Evolutionary conservation across 2,888 invertebrate species (phyloP), one percentile per base, ranked within the genome.

Genomic region (Andricus quercusramuli): DNA sequence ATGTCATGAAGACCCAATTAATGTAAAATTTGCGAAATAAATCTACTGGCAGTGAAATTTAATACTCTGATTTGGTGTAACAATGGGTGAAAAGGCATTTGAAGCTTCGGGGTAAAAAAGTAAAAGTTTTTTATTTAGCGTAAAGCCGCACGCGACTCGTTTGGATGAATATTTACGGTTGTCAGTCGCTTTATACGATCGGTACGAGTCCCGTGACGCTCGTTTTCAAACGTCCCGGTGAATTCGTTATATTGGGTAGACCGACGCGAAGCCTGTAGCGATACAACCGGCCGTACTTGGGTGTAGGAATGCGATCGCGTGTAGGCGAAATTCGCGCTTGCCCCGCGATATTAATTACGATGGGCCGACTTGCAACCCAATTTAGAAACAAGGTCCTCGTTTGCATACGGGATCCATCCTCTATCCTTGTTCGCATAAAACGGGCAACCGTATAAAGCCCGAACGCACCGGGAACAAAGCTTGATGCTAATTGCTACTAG

Each of bases 351-450:
- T 90, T 90, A 90, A 90, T 90, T 90, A 90, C 89, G 85, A 86
- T 85, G 89, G 86, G 76, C 77, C 84, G 85, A 85, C 87, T 85
- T 84, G 85, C 86, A 86, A 87, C 85, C 88, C 89, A 89, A 90
- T 91, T 90, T 88, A 87, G 88, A 88, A 89, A 87, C 88, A 86
- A 86, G 87, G 84, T 82, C 82, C 88, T 89, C 85, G 89, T 91
- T 90, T 91, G 89, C 90, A 91, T 90, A 89, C 84, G 83, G 85
- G 84, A 32, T 65, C 32, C 77, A 77, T n/a, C 66, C 37, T 41
- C 66, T 37, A 66, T 66, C 32, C 66, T 66, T 32, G 13, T 66
- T 41, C 66, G 20, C 66, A 37, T 66, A 9, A 37, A 66, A 17
- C 32, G 37, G 66, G 66, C 66, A 37, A 66, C 41, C 41, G 32